A percentile compares a stretch with the other conserved stretches of the same genome.
These are phyloP conservation scores for Corella eumyota DNA, from an alignment of 23 tunicate species.

Conservation along the genomic window DNA sequence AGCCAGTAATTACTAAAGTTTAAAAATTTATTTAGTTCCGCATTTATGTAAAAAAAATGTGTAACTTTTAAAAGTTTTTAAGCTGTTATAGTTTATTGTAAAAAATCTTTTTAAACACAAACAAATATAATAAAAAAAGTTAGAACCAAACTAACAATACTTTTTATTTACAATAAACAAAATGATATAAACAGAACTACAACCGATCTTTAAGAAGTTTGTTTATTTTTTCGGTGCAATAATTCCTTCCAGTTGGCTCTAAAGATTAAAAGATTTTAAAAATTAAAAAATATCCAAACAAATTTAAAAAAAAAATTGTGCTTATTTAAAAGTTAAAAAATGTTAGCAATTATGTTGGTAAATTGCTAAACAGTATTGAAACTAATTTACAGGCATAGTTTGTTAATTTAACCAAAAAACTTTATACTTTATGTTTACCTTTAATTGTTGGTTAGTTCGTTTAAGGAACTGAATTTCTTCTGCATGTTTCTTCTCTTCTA, in stretches of 20 bases:
- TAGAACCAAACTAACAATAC: background rate
- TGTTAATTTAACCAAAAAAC: background rate
- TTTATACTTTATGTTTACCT: slow-evolving; percentile 25
- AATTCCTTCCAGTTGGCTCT: slow-evolving; percentile 99
- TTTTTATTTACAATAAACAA: background rate
- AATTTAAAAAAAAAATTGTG: too few relatives aligned
- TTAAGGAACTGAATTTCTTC: slow-evolving; percentile 99
- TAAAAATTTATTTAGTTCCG: too few relatives aligned
- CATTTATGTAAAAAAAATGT: too few relatives aligned
- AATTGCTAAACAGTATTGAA: too few relatives aligned
- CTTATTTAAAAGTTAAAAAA: too few relatives aligned
- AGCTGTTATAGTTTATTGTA: background rate
- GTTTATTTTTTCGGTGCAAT: slow-evolving; percentile 85
- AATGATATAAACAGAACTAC: background rate
- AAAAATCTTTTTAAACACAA: slow-evolving; percentile 1
- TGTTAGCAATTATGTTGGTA: too few relatives aligned
- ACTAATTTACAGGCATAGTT: too few relatives aligned
- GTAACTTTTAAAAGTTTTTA: too few relatives aligned
- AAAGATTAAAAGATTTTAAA: slow-evolving; percentile 9
- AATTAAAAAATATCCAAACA: background rate
- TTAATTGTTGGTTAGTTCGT: slow-evolving; percentile 94
- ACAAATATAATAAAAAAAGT: background rate
- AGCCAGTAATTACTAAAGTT: too few relatives aligned
- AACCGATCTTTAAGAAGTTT: slow-evolving; percentile 1
- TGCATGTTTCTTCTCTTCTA: slow-evolving; percentile 94